These are phyloP conservation scores for Hippocampus abdominalis DNA, from an alignment of 2,113 vertebrate genomes.

Conservation along the genomic window DNA sequence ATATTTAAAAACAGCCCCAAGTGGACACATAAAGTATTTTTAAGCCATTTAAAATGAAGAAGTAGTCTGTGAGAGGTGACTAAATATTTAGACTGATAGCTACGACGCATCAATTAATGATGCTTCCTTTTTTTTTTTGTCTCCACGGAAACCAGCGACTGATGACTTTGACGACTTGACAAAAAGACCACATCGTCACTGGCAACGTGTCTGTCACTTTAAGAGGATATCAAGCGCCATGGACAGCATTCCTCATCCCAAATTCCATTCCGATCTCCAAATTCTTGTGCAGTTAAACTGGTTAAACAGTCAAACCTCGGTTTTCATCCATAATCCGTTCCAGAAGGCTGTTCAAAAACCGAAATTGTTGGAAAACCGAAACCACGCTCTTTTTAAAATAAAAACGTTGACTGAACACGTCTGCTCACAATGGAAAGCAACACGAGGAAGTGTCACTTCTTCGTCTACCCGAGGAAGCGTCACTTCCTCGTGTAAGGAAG, in stretches of 20 bases:
- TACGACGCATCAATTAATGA: conserved; percentile 7
- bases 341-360: too few relatives aligned
- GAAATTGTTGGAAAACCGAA: too few relatives aligned
- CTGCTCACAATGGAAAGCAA: too few relatives aligned
- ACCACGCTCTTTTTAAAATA: too few relatives aligned
- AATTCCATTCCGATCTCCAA: neutral
- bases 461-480: too few relatives aligned
- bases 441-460: too few relatives aligned
- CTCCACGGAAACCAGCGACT: neutral
- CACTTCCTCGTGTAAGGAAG: too few relatives aligned
- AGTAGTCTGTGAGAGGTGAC: conserved; percentile 2
- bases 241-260: neutral
- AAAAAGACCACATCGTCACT: conserved; percentile 2
- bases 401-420: too few relatives aligned
- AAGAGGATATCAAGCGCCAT: neutral
- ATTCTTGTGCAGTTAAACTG: too few relatives aligned
- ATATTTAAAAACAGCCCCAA: conserved; percentile 11
- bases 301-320: too few relatives aligned
- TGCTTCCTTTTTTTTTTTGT: conserved; percentile 1
- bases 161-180: neutral
- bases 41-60: conserved; percentile 7
- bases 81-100: conserved; percentile 10
- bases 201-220: neutral
- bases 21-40: conserved; percentile 14
- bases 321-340: too few relatives aligned